Conservation (phyloP, 2,113 vertebrate genomes). For the Vicugna pacos region DNA sequence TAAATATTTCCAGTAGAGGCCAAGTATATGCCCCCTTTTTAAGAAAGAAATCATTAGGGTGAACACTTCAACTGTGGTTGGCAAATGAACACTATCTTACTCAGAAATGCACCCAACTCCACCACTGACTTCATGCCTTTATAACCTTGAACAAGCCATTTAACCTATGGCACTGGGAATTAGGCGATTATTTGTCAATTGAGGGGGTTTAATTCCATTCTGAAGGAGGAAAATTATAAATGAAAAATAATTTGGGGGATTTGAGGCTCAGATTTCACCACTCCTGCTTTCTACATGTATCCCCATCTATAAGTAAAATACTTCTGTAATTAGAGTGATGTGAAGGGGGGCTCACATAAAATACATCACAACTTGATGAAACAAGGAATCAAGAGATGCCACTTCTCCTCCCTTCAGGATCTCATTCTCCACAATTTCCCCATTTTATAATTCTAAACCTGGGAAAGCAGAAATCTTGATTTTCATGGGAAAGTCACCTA, state of each 20-base stretch:
- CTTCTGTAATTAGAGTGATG: not conserved
- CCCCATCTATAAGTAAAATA: not conserved
- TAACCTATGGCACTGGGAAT: not conserved
- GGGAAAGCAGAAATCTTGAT: not conserved
- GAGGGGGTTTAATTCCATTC: not conserved
- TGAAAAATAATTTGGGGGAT: not conserved
- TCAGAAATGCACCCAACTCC: not conserved
- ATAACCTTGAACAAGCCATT: not conserved
- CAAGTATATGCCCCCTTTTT: not conserved
- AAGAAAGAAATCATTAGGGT: not conserved
- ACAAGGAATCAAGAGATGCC: not conserved
- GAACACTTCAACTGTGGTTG: not conserved
- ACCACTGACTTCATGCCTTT: not conserved
- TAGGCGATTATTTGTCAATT: not conserved
- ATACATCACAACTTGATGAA: not conserved
- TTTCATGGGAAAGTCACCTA: not conserved
- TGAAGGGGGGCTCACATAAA: not conserved
- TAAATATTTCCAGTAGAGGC: not conserved
- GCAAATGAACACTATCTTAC: not conserved
- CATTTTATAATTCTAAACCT: not conserved
- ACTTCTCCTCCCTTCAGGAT: not conserved
- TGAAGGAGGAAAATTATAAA: not conserved
- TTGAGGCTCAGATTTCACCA: not conserved
- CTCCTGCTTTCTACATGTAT: not conserved
- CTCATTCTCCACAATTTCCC: not conserved